Evolutionary conservation across 1,140 invertebrate species (phyloP).

Genomic region (Rhizoglyphus robini): DNA sequence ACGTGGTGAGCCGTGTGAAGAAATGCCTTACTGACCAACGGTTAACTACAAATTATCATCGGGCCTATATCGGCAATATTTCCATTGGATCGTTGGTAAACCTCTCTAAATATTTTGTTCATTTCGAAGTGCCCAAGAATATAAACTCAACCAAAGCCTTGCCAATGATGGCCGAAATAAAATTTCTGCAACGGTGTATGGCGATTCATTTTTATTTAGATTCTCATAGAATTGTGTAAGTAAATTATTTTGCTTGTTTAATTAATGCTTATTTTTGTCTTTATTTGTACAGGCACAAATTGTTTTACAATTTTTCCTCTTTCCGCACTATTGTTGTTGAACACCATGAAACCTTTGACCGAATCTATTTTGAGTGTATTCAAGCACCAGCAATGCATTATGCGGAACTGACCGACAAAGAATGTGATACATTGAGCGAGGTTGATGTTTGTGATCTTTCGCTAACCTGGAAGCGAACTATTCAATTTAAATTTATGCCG

Average conservation of each 20-base stretch:
- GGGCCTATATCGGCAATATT: neutral
- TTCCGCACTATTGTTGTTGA: neutral
- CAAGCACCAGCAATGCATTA: neutral
- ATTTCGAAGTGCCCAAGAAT: neutral
- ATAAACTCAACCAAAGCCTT: neutral
- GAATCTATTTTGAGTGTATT: neutral
- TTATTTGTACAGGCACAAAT: neutral
- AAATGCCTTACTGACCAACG: neutral
- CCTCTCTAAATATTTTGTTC: neutral
- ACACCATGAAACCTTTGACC: neutral
- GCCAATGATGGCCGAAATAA: neutral
- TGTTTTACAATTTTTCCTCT: neutral
- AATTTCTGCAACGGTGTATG: neutral
- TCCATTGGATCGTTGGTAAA: neutral
- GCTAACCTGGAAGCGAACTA: neutral
- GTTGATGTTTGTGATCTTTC: neutral
- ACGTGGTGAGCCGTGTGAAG: neutral
- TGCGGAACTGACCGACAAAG: neutral
- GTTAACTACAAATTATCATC: neutral
- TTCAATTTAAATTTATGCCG: neutral
- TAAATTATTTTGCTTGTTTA: neutral
- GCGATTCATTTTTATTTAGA: neutral
- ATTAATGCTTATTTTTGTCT: neutral
- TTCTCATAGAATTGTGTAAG: neutral
- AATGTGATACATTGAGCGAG: neutral